Evolutionary conservation across 1,140 invertebrate genomes (phyloP).

Genomic region (Propsilocerus akamusi): DNA sequence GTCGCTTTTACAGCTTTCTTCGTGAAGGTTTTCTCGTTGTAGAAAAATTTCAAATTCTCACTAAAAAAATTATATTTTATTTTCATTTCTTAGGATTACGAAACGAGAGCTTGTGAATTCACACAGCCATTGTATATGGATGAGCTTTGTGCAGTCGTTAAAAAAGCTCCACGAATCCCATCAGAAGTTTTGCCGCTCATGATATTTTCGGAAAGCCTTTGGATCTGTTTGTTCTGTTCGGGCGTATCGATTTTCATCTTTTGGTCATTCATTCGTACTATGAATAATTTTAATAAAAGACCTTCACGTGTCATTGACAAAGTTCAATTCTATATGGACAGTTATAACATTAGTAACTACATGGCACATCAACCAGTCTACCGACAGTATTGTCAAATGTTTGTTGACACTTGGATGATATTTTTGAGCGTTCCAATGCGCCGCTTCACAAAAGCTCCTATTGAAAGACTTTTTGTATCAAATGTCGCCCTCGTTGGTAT

Average conservation of each 20-base stretch:
- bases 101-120: slow-evolving; percentile 19
- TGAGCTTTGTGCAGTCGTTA: slow-evolving; percentile 22
- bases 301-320: neutral
- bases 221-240: slow-evolving; percentile 18
- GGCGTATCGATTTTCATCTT: slow-evolving; percentile 12
- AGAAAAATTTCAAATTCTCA: neutral
- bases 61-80: neutral
- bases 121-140: slow-evolving; percentile 21
- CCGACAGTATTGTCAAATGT: slow-evolving; percentile 11
- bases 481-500: slow-evolving; percentile 20
- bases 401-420: slow-evolving; percentile 19
- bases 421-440: slow-evolving; percentile 18
- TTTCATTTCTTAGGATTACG: slow-evolving; percentile 13
- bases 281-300: neutral
- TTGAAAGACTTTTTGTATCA: slow-evolving; percentile 17
- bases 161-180: slow-evolving; percentile 21
- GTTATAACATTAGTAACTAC: neutral
- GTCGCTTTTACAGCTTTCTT: slow-evolving; percentile 25
- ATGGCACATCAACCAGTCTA: neutral
- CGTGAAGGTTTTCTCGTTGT: slow-evolving; percentile 14
- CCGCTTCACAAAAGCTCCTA: slow-evolving; percentile 15
- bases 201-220: slow-evolving; percentile 18
- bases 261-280: slow-evolving; percentile 12
- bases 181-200: slow-evolving; percentile 22
- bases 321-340: neutral